Evolutionary conservation across 2,797 vertebrate genomes (phyloP), one percentile per base, ranked within the genome.

Genomic region (Rallus crepitans): DNA sequence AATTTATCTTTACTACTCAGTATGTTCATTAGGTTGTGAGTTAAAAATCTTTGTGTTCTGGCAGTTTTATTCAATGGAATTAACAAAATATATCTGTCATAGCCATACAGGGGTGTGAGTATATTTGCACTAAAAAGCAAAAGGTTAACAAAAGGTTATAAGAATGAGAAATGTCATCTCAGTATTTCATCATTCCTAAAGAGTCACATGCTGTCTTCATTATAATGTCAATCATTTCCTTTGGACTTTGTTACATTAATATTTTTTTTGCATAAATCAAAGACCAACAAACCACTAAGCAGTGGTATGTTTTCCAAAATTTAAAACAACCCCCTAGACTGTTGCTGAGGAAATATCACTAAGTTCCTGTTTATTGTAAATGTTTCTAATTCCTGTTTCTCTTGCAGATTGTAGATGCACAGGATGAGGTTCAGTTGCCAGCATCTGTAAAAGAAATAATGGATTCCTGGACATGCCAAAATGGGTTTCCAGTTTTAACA

Each of bases 391-490:
- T 82, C 28, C 30, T 80, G 15, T 61, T 71, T 95, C 66, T 89
- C 30, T 97, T 86, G 40, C 94, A 98, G 98, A 95, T 96, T 2
- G 1, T 98, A 94, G 98, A 98, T 95, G 84, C 95, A 82, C 98
- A 98, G 94, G 93, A 94, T 96, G 89, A 96, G 93, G 79, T 98
- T 92, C 86, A 96, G 18, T 94, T 98, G 93, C 98, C 98, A 91
- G 86, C 97, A 78, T 65, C 97, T 89, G 72, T 98, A 79, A 98
- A 98, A 95, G 72, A 84, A 64, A 98, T 98, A 94, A 98, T 98
- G 98, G 98, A 98, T 82, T 96, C 97, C 9, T 98, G 98, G 98
- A 98, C 98, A 33, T 94, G 97, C 73, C 98, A 98, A 90, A 84
- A 82, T 64, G 98, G 98, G 7, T 97, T 97, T 91, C 98, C 98